A percentile compares a stretch with the other conserved stretches of the same genome.
phyloP scores from a whole-genome alignment of 92 coral and sea anemone species.

The Paramuricea clavata region DNA sequence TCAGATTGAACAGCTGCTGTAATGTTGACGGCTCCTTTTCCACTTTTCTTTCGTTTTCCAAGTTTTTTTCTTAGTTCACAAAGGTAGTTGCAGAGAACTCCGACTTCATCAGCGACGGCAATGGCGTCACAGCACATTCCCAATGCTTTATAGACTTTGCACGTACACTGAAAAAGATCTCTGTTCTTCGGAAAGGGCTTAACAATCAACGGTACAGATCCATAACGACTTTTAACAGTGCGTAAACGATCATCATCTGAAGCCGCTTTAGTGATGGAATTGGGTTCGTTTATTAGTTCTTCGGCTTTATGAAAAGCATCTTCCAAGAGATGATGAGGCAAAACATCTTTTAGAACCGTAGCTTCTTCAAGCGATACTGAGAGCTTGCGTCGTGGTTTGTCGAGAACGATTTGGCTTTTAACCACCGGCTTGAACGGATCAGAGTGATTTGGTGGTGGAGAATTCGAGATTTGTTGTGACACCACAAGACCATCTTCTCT shows the following conservation, averaged over 20 bases:
- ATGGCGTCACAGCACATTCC: background rate
- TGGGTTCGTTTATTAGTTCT: background rate
- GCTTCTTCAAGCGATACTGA: conserved; percentile 5
- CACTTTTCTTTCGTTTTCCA: background rate
- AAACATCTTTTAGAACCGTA: background rate
- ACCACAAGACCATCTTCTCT: background rate
- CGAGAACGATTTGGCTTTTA: background rate
- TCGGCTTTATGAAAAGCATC: conserved; percentile 1
- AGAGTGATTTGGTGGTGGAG: conserved; percentile 1
- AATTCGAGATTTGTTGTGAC: background rate
- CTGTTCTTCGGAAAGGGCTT: background rate
- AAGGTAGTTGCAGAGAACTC: background rate
- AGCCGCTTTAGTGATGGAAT: background rate
- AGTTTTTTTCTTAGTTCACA: background rate
- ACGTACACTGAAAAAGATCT: background rate
- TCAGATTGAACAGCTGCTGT: conserved; percentile 26
- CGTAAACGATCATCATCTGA: background rate
- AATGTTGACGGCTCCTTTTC: conserved; percentile 18
- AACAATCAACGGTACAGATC: background rate
- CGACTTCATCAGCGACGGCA: background rate
- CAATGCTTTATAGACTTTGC: background rate
- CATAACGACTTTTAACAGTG: background rate
- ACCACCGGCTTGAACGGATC: background rate
- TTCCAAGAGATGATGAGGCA: background rate
- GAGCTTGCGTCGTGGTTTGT: conserved; percentile 1